A percentile compares a stretch with the other conserved stretches of the same genome.
Evolutionary conservation across 2,888 invertebrate species (phyloP).

Genomic region (Leucania comma): DNA sequence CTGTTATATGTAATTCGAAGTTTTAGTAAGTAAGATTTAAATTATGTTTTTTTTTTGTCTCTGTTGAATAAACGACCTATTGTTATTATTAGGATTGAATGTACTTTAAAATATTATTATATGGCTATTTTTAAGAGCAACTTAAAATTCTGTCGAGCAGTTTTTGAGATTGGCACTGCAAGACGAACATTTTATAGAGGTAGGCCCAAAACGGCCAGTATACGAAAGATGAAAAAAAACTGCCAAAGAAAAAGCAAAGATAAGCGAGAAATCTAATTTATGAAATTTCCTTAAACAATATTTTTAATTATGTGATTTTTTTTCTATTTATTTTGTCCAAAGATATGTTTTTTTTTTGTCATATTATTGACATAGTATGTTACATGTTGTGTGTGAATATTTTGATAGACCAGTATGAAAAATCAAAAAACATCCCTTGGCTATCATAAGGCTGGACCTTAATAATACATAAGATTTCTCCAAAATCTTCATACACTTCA

Average conservation of each 20-base stretch:
- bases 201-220: constrained; percentile 65
- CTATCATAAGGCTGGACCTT: not conserved
- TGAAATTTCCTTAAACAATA: constrained; percentile 31
- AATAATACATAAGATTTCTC: not conserved
- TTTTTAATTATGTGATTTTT: constrained; percentile 5
- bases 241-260: constrained; percentile 80
- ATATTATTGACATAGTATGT: constrained; percentile 25
- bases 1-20: constrained; percentile 57
- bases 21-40: constrained; percentile 59
- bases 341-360: constrained; percentile 40
- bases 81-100: constrained; percentile 58
- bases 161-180: constrained; percentile 50
- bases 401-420: constrained; percentile 1
- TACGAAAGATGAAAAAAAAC: constrained; percentile 68
- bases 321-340: constrained; percentile 63
- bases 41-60: constrained; percentile 51
- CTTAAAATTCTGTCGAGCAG: constrained; percentile 37
- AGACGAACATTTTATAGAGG: constrained; percentile 44
- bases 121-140: constrained; percentile 59
- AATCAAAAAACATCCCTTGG: too few species aligned
- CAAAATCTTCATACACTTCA: constrained; percentile 23
- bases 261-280: constrained; percentile 58
- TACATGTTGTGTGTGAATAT: constrained; percentile 24
- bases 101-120: constrained; percentile 56
- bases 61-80: constrained; percentile 59